Evolutionary conservation across 2,888 invertebrate species (phyloP), one percentile per base, ranked within the genome.

Genomic region (Hirtodrosophila confusa): DNA sequence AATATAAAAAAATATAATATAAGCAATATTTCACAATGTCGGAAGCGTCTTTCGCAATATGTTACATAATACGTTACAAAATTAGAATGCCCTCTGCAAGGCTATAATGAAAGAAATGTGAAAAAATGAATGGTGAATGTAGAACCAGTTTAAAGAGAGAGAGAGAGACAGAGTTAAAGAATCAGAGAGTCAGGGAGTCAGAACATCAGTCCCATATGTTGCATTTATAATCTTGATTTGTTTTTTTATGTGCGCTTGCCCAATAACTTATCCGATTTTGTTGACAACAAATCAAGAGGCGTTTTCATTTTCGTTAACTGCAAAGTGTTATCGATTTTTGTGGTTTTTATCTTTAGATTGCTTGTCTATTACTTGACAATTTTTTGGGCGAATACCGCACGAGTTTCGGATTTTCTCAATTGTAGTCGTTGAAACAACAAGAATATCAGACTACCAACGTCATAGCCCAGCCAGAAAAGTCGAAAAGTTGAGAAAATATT

Each of bases 221-320:
- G 83, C 83, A 68, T 41, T 85, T 58, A 65, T 39, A 45, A 73
- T 66, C 76, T 68, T 53, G 69, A 79, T 66, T 82, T 61, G 64
- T 70, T 75, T 66, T 63, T 40, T 40, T 60, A 51, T 31, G 49
- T 54, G 6, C 33, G 29, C 11, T 43, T 43, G 55, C 49, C 44
- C 54, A 54, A 66, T 27, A 27, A 27, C 27, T 27, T 17, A 17
- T 17, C 27, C 27, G 4, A 27, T 27, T 27, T 27, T 36, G 7
- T 8, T 69, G 33, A 49, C 23, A 36, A 8, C 45, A 47, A 50
- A 60, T 71, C 54, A 12, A 61, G 36, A 53, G 53, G 17, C 33
- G 17, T 40, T 45, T 44, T 43, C 40, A 47, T 44, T 49, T 24
- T n/a, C 4, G 24, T 44, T 24, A 49, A 37, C 47, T 49, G 27